Conservation (phyloP, 2,797 vertebrate genomes). For the Oryzias sinensis region DNA sequence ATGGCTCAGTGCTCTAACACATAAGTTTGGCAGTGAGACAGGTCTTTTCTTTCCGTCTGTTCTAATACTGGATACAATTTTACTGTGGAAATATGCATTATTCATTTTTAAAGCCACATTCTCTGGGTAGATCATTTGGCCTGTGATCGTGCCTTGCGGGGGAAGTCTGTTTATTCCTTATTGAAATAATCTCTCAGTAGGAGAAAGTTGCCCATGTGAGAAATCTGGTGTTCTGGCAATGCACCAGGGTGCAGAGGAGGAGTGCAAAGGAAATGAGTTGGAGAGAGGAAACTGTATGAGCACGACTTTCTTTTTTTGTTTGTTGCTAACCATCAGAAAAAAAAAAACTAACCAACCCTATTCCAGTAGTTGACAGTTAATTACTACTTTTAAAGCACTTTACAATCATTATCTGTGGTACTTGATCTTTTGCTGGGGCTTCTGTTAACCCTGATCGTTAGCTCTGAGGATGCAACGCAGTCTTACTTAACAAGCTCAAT, state of each 20-base stretch:
- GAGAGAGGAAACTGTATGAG: slow-evolving; percentile 34
- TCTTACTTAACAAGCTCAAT: slow-evolving; percentile 60
- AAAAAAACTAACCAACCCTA: slow-evolving; percentile 46
- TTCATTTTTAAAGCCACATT: slow-evolving; percentile 74
- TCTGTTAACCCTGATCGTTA: slow-evolving; percentile 34
- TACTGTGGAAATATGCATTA: slow-evolving; percentile 68
- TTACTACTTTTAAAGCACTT: slow-evolving; percentile 58
- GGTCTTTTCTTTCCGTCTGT: slow-evolving; percentile 15
- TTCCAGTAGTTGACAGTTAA: slow-evolving; percentile 52
- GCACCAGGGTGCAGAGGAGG: slow-evolving; percentile 68
- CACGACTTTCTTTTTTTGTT: slow-evolving; percentile 42
- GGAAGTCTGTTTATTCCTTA: slow-evolving; percentile 75
- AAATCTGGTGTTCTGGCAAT: slow-evolving; percentile 76
- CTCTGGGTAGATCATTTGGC: slow-evolving; percentile 72
- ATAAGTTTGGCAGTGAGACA: slow-evolving; percentile 39
- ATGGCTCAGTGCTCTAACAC: slow-evolving; percentile 44
- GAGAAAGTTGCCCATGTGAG: slow-evolving; percentile 73
- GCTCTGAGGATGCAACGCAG: slow-evolving; percentile 43
- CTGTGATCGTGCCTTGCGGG: slow-evolving; percentile 70
- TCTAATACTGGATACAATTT: slow-evolving; percentile 53
- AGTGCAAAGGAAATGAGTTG: slow-evolving; percentile 39
- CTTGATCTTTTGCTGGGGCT: slow-evolving; percentile 53
- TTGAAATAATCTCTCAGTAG: slow-evolving; percentile 75
- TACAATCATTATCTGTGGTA: slow-evolving; percentile 63
- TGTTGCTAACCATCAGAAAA: slow-evolving; percentile 45